These are phyloP conservation scores for Isaurus tuberculatus DNA, from an alignment of 92 coral and sea anemone genomes.

Conservation along the genomic window DNA sequence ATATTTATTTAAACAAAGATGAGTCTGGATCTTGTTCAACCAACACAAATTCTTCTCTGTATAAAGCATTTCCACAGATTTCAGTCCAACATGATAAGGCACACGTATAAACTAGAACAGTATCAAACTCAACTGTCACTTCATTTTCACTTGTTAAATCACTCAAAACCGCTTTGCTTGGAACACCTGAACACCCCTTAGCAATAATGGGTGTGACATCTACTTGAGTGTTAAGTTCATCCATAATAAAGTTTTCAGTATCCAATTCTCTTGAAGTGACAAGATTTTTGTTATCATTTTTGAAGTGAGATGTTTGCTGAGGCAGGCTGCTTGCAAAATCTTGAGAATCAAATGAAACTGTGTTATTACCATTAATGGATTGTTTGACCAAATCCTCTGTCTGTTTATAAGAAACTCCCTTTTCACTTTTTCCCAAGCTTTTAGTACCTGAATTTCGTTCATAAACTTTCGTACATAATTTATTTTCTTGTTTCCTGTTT, in stretches of 20 bases:
- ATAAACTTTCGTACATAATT: background rate
- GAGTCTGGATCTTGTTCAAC: conserved; percentile 90
- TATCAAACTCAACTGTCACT: conserved; percentile 82
- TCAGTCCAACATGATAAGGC: conserved; percentile 83
- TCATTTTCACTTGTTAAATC: conserved; percentile 13
- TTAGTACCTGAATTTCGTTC: background rate
- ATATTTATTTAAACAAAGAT: conserved; percentile 53
- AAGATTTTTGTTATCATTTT: background rate
- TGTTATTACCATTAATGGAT: background rate
- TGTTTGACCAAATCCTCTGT: background rate
- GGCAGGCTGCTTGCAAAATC: background rate
- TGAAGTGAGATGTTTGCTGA: background rate
- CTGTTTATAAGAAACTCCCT: background rate
- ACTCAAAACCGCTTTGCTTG: conserved; percentile 11
- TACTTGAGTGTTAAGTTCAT: background rate
- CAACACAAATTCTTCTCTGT: conserved; percentile 70
- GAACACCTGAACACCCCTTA: background rate
- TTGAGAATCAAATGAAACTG: background rate
- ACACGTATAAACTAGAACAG: conserved; percentile 87
- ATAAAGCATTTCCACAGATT: background rate
- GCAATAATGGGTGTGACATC: conserved; percentile 19
- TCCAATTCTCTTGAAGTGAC: background rate
- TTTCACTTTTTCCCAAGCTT: background rate
- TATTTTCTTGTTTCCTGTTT: background rate
- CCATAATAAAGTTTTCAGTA: background rate